Percentiles rank a stretch among this genome's conserved stretches.
These are phyloP conservation scores for Cephus rjabovi DNA, from an alignment of 2,888 invertebrate species.

Conservation along the genomic window DNA sequence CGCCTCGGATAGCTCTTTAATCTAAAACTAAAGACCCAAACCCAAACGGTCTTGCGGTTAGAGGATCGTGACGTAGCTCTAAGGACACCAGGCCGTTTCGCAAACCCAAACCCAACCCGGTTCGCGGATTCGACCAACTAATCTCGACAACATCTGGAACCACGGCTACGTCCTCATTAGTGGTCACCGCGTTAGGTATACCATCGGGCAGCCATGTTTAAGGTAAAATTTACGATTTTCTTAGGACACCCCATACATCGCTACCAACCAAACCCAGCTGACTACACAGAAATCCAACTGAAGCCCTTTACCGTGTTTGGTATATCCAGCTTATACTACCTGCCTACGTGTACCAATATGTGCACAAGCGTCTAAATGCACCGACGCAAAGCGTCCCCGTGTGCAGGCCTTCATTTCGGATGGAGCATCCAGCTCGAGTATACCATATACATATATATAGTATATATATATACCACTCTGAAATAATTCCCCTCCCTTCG, in stretches of 20 bases:
- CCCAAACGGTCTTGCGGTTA: background rate
- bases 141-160: background rate
- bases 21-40: background rate
- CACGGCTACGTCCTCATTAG: background rate
- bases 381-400: background rate
- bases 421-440: slow-evolving; percentile 18
- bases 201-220: background rate
- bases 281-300: background rate
- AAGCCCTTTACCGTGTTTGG: background rate
- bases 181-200: background rate
- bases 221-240: background rate
- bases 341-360: background rate
- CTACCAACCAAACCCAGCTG: background rate
- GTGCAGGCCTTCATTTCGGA: slow-evolving; percentile 24
- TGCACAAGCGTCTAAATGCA: background rate
- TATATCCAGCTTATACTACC: background rate
- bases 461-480: slow-evolving; percentile 6
- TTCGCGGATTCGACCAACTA: background rate
- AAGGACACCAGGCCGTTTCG: background rate
- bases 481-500: slow-evolving; percentile 17
- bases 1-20: background rate
- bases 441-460: no score
- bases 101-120: background rate
- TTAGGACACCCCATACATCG: background rate
- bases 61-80: background rate